Percentiles rank a stretch among this genome's conserved stretches.
Conservation (phyloP, 2,797 vertebrate species). For the Gobio occitaniae region DNA sequence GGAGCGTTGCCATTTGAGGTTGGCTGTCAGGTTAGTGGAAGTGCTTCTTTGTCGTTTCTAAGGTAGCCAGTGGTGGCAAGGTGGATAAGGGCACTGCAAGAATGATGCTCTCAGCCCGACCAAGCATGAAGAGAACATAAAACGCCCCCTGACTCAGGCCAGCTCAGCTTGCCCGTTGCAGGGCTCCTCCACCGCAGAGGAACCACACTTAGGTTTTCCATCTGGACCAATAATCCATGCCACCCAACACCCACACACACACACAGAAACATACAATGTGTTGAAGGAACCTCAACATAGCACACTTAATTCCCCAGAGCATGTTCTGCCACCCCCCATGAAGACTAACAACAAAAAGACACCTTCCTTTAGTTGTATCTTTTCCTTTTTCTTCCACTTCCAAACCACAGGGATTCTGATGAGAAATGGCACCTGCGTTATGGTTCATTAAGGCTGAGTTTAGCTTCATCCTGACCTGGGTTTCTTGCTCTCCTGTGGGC, state of each 20-base stretch:
- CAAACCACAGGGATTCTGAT: slow-evolving; percentile 48
- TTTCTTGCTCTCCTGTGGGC: slow-evolving; percentile 42
- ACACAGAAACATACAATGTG: slow-evolving; percentile 29
- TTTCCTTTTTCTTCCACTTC: slow-evolving; percentile 29
- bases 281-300: slow-evolving; percentile 53
- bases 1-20: slow-evolving; percentile 76
- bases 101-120: not conserved
- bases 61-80: slow-evolving; percentile 58
- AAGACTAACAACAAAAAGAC: slow-evolving; percentile 22
- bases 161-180: slow-evolving; percentile 60
- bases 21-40: slow-evolving; percentile 79
- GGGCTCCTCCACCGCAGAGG: slow-evolving; percentile 61
- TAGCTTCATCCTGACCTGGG: slow-evolving; percentile 52
- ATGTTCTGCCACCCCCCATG: slow-evolving; percentile 17
- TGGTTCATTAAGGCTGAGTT: slow-evolving; percentile 53
- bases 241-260: slow-evolving; percentile 52
- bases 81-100: slow-evolving; percentile 20
- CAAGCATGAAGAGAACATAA: slow-evolving; percentile 41
- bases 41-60: slow-evolving; percentile 67
- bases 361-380: not conserved
- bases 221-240: slow-evolving; percentile 60
- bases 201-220: slow-evolving; percentile 67
- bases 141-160: slow-evolving; percentile 57
- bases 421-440: slow-evolving; percentile 57
- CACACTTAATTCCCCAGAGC: slow-evolving; percentile 36